Evolutionary conservation across 2,888 invertebrate genomes (phyloP).

Genomic region (Theretra japonica): DNA sequence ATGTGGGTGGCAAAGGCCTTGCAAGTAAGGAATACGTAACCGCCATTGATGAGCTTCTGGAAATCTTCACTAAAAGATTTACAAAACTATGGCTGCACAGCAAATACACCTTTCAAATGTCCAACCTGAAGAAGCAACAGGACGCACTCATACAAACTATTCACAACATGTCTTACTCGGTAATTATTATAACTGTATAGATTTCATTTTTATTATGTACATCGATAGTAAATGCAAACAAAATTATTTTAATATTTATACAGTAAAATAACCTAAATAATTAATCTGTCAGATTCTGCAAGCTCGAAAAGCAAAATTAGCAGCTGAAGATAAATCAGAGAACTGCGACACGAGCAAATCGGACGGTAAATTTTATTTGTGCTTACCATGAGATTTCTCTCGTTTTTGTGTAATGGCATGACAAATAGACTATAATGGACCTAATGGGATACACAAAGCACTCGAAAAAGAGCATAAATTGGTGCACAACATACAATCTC

Average conservation of each 20-base stretch:
- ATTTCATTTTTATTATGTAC: no score
- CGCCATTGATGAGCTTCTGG: constrained; percentile 33
- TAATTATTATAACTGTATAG: constrained; percentile 33
- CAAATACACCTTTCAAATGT: constrained; percentile 40
- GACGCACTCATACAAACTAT: constrained; percentile 46
- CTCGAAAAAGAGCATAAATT: no score
- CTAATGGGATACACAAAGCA: no score
- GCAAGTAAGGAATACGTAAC: constrained; percentile 24
- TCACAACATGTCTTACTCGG: constrained; percentile 46
- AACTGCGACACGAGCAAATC: neutral
- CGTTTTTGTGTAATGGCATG: no score
- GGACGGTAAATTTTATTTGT: neutral
- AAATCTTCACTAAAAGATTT: constrained; percentile 33
- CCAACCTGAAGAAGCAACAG: constrained; percentile 45
- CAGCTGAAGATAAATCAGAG: neutral
- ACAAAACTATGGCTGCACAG: constrained; percentile 40
- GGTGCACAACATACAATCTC: no score
- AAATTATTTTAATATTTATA: neutral
- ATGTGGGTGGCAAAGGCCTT: neutral
- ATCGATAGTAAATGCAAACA: neutral
- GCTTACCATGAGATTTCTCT: no score
- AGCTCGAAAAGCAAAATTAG: constrained; percentile 8
- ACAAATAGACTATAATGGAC: no score
- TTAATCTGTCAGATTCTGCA: neutral
- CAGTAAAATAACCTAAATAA: neutral